Conservation (phyloP, 2,797 vertebrate species). For the Myiotriccus ornatus region DNA sequence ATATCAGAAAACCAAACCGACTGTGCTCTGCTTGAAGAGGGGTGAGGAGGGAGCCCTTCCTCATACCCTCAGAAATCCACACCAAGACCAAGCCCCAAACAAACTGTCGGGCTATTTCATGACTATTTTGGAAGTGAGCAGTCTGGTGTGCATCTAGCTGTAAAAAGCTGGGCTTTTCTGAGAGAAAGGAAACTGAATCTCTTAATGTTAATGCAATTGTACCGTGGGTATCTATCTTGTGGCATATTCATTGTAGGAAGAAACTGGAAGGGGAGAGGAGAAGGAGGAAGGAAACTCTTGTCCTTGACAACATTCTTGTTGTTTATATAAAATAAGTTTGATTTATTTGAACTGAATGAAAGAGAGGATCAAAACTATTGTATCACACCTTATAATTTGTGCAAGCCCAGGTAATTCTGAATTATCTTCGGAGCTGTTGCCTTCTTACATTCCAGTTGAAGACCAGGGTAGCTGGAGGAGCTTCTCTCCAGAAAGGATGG, state of each 20-base stretch:
- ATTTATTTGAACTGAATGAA: not conserved
- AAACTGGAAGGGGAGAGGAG: not conserved
- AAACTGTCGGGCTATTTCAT: not conserved
- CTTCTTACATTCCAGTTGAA: not conserved
- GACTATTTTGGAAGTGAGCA: not conserved
- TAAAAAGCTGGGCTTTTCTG: not conserved
- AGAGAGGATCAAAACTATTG: not conserved
- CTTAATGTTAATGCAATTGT: not conserved
- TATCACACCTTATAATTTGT: not conserved
- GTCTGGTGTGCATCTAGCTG: not conserved
- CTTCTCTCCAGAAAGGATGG: not conserved
- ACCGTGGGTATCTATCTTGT: not conserved
- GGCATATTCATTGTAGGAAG: not conserved
- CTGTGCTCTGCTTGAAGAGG: not conserved
- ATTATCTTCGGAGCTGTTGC: not conserved
- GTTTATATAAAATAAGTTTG: not conserved
- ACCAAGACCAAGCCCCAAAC: not conserved
- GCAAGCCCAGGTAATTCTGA: not conserved
- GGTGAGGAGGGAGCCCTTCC: not conserved
- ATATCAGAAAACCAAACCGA: not conserved
- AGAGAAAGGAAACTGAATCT: not conserved
- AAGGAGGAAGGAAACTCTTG: not conserved
- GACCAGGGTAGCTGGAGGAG: not conserved
- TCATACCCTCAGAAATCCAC: not conserved
- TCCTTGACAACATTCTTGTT: not conserved